Base-by-base conservation (phyloP, 2,888 invertebrate genomes). In the Pseudolycoriella hygida region DNA sequence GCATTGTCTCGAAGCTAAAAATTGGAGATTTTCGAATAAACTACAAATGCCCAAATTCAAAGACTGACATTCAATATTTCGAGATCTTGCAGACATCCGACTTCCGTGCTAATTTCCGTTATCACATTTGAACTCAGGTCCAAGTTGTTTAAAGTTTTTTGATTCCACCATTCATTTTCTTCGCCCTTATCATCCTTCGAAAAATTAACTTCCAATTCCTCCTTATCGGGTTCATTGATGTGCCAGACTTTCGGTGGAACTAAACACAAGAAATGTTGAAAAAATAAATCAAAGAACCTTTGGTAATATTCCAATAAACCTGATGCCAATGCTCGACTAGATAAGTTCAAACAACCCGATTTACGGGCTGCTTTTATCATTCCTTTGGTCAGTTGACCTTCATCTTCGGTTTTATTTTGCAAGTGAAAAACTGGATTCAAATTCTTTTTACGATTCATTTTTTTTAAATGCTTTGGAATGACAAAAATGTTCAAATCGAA, bases 1-100 rank as follows among this genome's bases (percentile, higher is more conserved):
- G 76, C 75, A 69, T 93, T 92, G 62, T 88, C 84, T 65, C 89
- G 86, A 42, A 89, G 68, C 88, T 90, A 60, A 34, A 39, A 30
- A 37, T 17, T 39, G 6, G 10, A 39, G 15, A 39, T 17, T 39
- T 39, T 39, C 3, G n/a, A n/a, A n/a, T n/a, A n/a, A n/a, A n/a
- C n/a, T 17, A 3, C 3, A 17, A 17, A 17, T 6, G 11, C 4
- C 6, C 17, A 6, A 31, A 42, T 17, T 11, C 18, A 38, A 41
- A 17, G 15, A 50, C 58, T 53, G 67, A 84, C 85, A 68, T 79
- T 77, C 54, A 85, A 68, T 40, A 75, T 74, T 34, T 74, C 71
- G 42, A 86, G 69, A 55, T 80, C 76, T 51, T 73, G 69, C 48
- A 86, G 68, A 53, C 74, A 69, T 56, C 72, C 71, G 52, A 86